Evolutionary conservation across 2,113 vertebrate genomes (phyloP).

Genomic region (Psittacula cyanocephala): DNA sequence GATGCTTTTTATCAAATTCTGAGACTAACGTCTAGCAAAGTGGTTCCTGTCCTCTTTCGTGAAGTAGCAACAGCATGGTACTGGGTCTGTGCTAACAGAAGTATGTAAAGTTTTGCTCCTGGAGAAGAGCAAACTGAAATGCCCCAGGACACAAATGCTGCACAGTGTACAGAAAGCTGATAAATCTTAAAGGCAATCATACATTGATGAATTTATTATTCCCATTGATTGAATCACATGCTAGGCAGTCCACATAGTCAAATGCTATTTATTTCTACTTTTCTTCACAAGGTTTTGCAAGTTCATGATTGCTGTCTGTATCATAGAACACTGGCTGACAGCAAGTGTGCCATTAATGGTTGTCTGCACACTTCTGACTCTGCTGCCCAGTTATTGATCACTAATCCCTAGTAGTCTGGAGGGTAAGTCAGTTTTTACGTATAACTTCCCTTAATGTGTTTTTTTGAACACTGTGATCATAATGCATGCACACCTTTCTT

Average conservation of each 20-base stretch:
- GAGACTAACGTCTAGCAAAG: not conserved
- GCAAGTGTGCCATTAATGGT: not conserved
- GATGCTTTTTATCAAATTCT: not conserved
- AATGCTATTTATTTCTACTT: not conserved
- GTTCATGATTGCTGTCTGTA: not conserved
- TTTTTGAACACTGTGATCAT: not conserved
- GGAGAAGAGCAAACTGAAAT: not conserved
- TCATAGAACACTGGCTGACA: not conserved
- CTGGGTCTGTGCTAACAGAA: not conserved
- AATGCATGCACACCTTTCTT: conserved; percentile 11
- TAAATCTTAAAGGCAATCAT: not conserved
- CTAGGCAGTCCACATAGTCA: not conserved
- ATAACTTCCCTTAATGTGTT: conserved; percentile 26
- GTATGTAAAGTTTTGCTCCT: not conserved
- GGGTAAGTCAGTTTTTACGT: conserved; percentile 1
- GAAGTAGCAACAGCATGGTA: not conserved
- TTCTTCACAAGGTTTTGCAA: not conserved
- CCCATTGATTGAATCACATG: not conserved
- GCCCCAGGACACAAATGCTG: not conserved
- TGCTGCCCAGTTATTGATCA: not conserved
- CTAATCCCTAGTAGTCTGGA: not conserved
- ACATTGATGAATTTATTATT: not conserved
- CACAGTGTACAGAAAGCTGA: not conserved
- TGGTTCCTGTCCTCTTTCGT: not conserved
- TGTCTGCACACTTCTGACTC: not conserved